These are phyloP conservation scores for Yoshiicerus persimilis DNA, from an alignment of 1,140 invertebrate genomes.

Conservation along the genomic window DNA sequence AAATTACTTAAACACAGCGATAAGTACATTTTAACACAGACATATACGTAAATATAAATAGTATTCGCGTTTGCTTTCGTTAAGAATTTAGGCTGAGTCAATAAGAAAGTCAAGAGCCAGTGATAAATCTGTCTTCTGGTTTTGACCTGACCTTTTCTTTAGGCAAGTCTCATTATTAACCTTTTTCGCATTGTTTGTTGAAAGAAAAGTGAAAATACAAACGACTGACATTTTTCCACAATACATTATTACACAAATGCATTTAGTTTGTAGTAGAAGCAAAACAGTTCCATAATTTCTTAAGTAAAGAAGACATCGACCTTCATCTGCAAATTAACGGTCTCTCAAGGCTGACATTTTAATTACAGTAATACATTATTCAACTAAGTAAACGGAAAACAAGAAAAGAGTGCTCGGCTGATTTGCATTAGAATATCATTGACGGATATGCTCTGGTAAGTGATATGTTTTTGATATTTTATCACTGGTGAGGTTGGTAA, in stretches of 20 bases:
- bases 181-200: not conserved
- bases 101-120: not conserved
- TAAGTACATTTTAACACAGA: not conserved
- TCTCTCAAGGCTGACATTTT: not conserved
- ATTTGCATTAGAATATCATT: not conserved
- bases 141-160: conserved; percentile 10
- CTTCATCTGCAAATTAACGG: not conserved
- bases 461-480: not conserved
- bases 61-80: not conserved
- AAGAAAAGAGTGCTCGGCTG: not conserved
- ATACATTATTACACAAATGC: too few species aligned
- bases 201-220: not conserved
- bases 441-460: not conserved
- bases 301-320: too few species aligned
- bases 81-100: not conserved
- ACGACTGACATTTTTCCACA: not conserved
- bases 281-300: too few species aligned
- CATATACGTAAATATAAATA: not conserved
- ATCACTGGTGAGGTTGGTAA: not conserved
- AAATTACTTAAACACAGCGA: not conserved
- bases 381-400: not conserved
- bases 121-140: not conserved
- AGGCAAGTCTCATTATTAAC: not conserved
- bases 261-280: too few species aligned
- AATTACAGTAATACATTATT: not conserved